Percentiles rank a stretch among this genome's conserved stretches.
phyloP scores from a whole-genome alignment of 2,888 invertebrate species.

The Ariolimax columbianus region DNA sequence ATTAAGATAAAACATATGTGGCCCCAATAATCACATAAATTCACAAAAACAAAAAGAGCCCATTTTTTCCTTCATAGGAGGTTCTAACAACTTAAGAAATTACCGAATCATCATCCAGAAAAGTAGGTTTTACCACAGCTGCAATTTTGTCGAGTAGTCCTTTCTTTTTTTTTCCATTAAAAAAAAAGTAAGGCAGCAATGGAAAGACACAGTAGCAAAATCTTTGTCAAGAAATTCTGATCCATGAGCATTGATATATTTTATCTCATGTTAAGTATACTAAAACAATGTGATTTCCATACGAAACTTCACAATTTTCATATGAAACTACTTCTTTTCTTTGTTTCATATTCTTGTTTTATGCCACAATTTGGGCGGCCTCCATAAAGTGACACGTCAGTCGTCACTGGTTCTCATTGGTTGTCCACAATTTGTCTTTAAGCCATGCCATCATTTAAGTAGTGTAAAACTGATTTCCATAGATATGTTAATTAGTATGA shows the following conservation, averaged over 20 bases:
- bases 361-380: too few relatives aligned
- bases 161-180: constrained; percentile 7
- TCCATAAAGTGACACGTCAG: too few relatives aligned
- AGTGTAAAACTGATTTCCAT: neutral
- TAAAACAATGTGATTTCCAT: neutral
- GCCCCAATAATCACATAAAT: neutral
- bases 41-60: neutral
- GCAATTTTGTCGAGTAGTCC: constrained; percentile 5
- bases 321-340: too few relatives aligned
- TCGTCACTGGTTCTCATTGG: too few relatives aligned
- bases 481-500: neutral
- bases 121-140: neutral
- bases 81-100: neutral
- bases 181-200: constrained; percentile 6
- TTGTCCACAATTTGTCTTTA: too few relatives aligned
- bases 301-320: too few relatives aligned
- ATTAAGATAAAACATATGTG: too few relatives aligned
- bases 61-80: neutral
- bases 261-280: neutral
- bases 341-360: too few relatives aligned
- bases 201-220: neutral
- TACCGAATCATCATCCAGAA: neutral
- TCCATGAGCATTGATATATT: neutral
- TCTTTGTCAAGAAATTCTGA: too few relatives aligned
- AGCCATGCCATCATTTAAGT: too few relatives aligned